phyloP scores from a whole-genome alignment of 2,888 invertebrate genomes.

The Drosophila setosimentum region DNA sequence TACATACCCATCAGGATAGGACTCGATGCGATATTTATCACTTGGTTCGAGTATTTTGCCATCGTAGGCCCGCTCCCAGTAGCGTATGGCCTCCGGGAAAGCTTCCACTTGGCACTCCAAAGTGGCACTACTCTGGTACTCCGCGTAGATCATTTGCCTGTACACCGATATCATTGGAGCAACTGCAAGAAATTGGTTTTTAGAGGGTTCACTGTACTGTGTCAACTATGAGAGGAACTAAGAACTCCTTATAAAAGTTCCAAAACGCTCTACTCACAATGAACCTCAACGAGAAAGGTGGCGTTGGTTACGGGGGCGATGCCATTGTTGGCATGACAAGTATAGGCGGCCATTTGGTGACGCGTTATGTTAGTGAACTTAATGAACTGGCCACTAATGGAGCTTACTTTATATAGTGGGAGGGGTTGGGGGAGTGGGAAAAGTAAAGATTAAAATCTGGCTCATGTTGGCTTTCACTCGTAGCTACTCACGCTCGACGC shows the following conservation, averaged over 20 bases:
- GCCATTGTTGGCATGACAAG: slow-evolving; percentile 93
- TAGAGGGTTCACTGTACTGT: not conserved
- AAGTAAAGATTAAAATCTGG: not conserved
- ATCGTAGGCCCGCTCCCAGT: slow-evolving; percentile 92
- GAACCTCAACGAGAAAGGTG: slow-evolving; percentile 93
- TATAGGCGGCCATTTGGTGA: slow-evolving; percentile 91
- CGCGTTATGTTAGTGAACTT: slow-evolving; percentile 91
- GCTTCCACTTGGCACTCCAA: slow-evolving; percentile 95
- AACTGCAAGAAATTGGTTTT: slow-evolving; percentile 87
- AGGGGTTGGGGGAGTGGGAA: slow-evolving; percentile 45
- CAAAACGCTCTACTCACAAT: slow-evolving; percentile 89
- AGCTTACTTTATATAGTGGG: slow-evolving; percentile 86
- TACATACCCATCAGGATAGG: slow-evolving; percentile 85
- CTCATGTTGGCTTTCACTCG: too few relatives aligned
- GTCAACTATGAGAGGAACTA: too few relatives aligned
- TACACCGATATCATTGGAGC: slow-evolving; percentile 93
- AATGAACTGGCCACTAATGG: slow-evolving; percentile 91
- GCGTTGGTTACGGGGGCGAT: slow-evolving; percentile 93
- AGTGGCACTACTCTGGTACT: slow-evolving; percentile 89
- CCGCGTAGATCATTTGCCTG: slow-evolving; percentile 90
- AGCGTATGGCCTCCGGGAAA: slow-evolving; percentile 93
- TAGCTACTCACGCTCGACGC: slow-evolving; percentile 87
- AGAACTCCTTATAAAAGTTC: not conserved
- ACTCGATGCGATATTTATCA: slow-evolving; percentile 88
- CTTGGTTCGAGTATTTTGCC: slow-evolving; percentile 90